Evolutionary conservation across 2,888 invertebrate species (phyloP).

Genomic region (Nephrotoma flavescens): DNA sequence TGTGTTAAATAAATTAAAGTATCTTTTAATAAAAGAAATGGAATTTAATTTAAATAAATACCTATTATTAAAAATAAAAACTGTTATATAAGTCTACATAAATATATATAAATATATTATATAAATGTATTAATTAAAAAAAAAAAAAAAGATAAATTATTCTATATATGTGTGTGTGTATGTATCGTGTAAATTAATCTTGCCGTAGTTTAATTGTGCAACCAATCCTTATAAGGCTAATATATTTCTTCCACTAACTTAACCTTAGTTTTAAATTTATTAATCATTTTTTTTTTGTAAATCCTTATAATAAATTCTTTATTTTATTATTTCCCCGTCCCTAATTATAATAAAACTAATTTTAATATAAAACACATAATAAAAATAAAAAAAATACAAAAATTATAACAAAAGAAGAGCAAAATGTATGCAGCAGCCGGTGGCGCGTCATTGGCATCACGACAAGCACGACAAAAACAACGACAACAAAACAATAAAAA

Average conservation of each 20-base stretch:
- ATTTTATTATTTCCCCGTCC: neutral
- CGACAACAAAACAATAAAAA: constrained; percentile 35
- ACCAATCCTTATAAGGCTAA: neutral
- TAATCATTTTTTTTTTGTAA: neutral
- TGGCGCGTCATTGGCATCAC: constrained; percentile 73
- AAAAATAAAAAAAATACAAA: neutral
- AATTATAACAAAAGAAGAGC: neutral
- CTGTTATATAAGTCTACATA: neutral
- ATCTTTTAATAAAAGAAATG: neutral
- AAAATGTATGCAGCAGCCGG: constrained; percentile 80
- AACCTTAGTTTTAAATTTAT: neutral
- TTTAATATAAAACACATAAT: neutral
- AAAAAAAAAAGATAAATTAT: neutral
- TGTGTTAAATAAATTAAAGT: neutral
- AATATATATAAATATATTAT: neutral
- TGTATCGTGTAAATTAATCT: neutral
- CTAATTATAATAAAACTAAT: neutral
- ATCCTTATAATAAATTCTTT: neutral
- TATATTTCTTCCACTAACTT: neutral
- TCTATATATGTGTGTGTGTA: neutral
- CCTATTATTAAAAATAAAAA: neutral
- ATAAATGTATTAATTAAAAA: neutral
- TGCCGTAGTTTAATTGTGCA: neutral
- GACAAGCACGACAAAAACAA: constrained; percentile 55
- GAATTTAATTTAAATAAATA: neutral